phyloP scores from a whole-genome alignment of 2,113 vertebrate species.

The Prolemur simus region DNA sequence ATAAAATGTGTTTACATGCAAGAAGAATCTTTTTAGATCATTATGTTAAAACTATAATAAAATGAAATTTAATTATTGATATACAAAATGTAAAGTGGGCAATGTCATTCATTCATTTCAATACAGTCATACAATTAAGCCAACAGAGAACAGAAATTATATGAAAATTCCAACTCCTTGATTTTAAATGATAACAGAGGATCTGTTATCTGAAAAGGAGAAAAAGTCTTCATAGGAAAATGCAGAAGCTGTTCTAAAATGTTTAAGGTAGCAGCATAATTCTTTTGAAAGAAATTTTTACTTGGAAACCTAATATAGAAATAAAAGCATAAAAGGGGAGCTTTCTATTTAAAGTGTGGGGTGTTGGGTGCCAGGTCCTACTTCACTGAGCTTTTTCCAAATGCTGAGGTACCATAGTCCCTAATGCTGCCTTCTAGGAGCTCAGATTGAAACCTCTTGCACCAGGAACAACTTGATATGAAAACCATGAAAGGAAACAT shows the following conservation, averaged over 20 bases:
- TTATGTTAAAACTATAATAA: neutral
- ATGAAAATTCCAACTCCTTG: neutral
- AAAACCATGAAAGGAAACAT: neutral
- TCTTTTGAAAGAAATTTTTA: neutral
- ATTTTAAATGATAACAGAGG: neutral
- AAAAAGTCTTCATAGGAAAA: neutral
- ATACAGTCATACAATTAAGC: neutral
- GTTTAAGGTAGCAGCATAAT: neutral
- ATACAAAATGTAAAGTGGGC: neutral
- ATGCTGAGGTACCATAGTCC: accelerated
- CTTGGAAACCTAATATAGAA: neutral
- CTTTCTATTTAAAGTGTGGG: neutral
- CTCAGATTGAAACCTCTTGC: neutral
- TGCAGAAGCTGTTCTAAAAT: neutral
- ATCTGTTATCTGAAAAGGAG: neutral
- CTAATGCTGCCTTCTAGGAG: neutral
- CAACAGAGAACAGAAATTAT: neutral
- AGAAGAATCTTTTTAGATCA: neutral
- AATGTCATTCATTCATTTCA: neutral
- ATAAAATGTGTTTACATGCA: neutral
- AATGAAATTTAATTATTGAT: neutral
- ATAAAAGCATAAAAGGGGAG: neutral
- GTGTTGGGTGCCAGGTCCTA: no score
- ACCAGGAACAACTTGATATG: neutral
- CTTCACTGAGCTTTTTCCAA: neutral